Percentiles rank a stretch among this genome's conserved stretches.
phyloP scores from a whole-genome alignment of 2,888 invertebrate species.

The Muscina levida region DNA sequence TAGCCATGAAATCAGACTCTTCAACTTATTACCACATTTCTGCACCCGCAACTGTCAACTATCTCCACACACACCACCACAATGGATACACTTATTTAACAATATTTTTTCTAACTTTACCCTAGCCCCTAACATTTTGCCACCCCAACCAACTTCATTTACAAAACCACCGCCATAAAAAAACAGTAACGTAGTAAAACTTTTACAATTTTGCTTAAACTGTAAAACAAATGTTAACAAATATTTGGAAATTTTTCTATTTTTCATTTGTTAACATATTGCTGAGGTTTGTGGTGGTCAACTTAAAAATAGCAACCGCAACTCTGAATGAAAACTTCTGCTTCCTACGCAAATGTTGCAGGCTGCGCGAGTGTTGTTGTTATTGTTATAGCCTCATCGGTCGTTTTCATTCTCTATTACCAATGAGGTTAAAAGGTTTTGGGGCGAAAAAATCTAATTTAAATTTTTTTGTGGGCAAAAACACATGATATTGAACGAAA shows the following conservation, averaged over 20 bases:
- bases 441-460: not conserved
- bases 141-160: not conserved
- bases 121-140: not conserved
- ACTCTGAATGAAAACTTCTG: too few relatives aligned
- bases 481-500: too few relatives aligned
- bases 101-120: too few relatives aligned
- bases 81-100: too few relatives aligned
- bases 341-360: not conserved
- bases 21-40: too few relatives aligned
- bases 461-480: not conserved
- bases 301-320: not conserved
- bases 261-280: not conserved
- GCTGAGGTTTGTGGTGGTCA: not conserved
- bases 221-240: not conserved
- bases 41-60: too few relatives aligned
- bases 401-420: not conserved
- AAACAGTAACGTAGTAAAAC: too few relatives aligned
- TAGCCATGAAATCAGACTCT: too few relatives aligned
- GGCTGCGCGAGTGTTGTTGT: not conserved
- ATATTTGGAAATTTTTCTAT: not conserved
- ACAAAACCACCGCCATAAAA: not conserved
- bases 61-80: too few relatives aligned
- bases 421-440: not conserved
- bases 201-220: not conserved
- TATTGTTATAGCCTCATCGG: too few relatives aligned